These are phyloP conservation scores for Tarsius wallacei DNA, from an alignment of 2,797 vertebrate species.

Conservation along the genomic window DNA sequence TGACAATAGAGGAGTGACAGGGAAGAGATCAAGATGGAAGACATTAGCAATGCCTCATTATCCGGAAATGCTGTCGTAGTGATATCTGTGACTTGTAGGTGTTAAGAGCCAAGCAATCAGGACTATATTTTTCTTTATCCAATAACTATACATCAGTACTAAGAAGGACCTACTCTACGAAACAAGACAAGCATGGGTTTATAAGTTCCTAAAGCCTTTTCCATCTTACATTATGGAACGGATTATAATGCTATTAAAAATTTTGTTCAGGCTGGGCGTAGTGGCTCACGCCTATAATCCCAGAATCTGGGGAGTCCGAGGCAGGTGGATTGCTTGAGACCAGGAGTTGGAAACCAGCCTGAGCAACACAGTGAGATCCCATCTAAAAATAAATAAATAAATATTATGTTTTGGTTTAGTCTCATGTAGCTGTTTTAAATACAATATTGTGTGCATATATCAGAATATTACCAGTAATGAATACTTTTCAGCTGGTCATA, in stretches of 20 bases:
- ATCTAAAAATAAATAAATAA: too few species aligned
- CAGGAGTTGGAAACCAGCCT: too few species aligned
- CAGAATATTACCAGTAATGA: neutral
- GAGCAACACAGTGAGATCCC: too few species aligned
- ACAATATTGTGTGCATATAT: neutral
- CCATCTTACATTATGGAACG: neutral
- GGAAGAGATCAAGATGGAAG: neutral
- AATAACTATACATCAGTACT: neutral
- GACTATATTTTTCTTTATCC: neutral
- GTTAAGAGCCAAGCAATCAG: neutral
- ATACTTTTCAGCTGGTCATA: neutral
- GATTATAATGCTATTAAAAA: neutral
- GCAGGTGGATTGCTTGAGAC: too few species aligned
- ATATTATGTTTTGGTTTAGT: neutral
- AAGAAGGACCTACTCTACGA: neutral
- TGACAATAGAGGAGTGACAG: neutral
- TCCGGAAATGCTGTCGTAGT: slow-evolving; percentile 8
- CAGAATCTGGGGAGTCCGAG: too few species aligned
- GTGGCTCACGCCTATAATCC: too few species aligned
- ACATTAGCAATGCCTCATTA: neutral
- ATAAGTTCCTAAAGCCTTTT: neutral
- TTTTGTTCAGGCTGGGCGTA: neutral
- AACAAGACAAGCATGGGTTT: neutral
- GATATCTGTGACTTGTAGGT: neutral
- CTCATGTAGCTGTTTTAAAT: neutral